These are phyloP conservation scores for Tarsius wallacei DNA, from an alignment of 2,797 vertebrate genomes.

Conservation along the genomic window DNA sequence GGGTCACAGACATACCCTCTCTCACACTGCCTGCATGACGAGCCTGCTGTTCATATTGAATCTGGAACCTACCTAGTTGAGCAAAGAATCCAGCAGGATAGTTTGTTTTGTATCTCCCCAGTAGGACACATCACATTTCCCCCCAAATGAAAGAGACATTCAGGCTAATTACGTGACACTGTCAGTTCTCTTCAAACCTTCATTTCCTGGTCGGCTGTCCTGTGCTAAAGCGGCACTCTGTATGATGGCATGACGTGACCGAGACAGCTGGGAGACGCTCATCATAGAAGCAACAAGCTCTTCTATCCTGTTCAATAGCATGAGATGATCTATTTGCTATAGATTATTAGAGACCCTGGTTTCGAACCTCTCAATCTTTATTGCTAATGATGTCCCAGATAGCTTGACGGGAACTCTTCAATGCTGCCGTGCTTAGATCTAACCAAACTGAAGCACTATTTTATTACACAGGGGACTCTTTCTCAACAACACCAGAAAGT, in stretches of 20 bases:
- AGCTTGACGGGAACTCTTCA: constrained; percentile 65
- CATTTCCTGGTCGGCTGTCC: neutral
- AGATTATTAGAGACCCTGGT: neutral
- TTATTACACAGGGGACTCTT: constrained; percentile 51
- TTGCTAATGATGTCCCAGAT: constrained; percentile 77
- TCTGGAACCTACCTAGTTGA: neutral
- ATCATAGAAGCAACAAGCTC: neutral
- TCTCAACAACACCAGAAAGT: constrained; percentile 73
- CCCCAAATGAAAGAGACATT: neutral
- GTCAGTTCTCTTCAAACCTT: neutral
- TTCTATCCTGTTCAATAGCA: constrained; percentile 45
- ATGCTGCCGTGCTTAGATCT: neutral
- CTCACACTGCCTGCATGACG: neutral
- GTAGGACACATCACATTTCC: neutral
- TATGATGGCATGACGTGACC: neutral
- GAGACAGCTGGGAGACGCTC: neutral
- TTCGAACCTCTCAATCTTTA: constrained; percentile 71
- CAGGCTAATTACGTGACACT: neutral
- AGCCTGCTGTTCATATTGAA: neutral
- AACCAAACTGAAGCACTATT: constrained; percentile 67
- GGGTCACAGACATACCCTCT: neutral
- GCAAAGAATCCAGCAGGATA: neutral
- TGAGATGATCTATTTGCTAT: constrained; percentile 1
- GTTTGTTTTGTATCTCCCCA: neutral
- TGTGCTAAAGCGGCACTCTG: neutral